Base-by-base conservation (phyloP, 2,113 vertebrate species). In the Ia io region DNA sequence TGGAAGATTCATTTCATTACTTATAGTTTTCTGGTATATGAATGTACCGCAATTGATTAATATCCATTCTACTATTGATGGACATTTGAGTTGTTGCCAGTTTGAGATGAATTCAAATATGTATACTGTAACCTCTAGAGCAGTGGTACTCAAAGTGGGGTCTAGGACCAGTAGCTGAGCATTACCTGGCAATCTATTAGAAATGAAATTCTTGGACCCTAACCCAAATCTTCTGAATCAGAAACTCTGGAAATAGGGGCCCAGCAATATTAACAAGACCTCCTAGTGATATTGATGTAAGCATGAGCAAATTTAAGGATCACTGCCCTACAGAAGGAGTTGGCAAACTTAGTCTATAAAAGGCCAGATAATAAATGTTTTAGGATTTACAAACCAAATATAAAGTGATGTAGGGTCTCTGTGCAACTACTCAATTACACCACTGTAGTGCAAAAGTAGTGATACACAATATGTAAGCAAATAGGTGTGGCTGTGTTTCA, bases 1-100 rank as follows among this genome's bases (percentile, higher is more conserved):
- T 89, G 9, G 69, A 61, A 96, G 53, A 88, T 37, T 84, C 61
- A 56, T 51, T 65, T 91, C 69, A 92, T 11, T 93, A 44, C 67
- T 94, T 70, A 47, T 16, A 74, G 37, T 65, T 94, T 61, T 87
- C 35, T 47, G 80, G 17, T 37, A 12, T 17, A 74, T 79, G 53
- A 84, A 53, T 25, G 8, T 42, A 69, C 14, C 8, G 78, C 5
- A 25, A 94, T n/a, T 96, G 90, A 76, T 73, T 87, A 77, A 74
- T 77, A 78, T 65, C 23, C 56, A 71, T 61, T 93, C 44, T 40
- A 88, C n/a, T 88, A 25, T 0, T 71, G 74, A 86, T 16, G 61
- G 51, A 42, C 44, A 76, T 67, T 51, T 61, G 65, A 80, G 44
- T 40, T 67, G 42, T 51, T 94, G 22, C 47, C 56, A 92, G 61